Percentiles rank a stretch among this genome's conserved stretches.
Conservation (phyloP, 2,113 vertebrate species). For the Ornithorhynchus anatinus region DNA sequence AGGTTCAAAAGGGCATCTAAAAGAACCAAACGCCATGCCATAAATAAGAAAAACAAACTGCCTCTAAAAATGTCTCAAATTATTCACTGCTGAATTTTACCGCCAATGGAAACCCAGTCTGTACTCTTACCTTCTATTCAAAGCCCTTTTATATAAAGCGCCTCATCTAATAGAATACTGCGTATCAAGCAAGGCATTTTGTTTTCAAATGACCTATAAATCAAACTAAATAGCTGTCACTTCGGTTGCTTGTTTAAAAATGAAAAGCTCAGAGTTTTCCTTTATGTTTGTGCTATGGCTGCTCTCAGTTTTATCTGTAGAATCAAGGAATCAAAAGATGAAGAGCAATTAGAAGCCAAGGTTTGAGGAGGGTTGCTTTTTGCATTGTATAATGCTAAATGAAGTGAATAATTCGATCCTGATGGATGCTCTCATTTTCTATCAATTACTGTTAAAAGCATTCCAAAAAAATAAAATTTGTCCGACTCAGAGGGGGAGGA, state of each 20-base stretch:
- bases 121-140: neutral
- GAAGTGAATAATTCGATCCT: neutral
- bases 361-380: rapidly evolving
- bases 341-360: rapidly evolving
- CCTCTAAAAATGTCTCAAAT: neutral
- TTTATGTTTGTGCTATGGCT: rapidly evolving
- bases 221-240: neutral
- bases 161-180: neutral
- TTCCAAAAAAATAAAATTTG: neutral
- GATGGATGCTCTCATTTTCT: neutral
- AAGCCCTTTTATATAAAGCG: neutral
- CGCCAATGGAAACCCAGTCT: neutral
- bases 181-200: neutral
- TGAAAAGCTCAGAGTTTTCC: neutral
- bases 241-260: neutral
- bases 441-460: neutral
- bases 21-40: rapidly evolving
- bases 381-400: rapidly evolving
- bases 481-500: no score
- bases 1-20: neutral
- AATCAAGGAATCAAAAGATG: neutral
- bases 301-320: neutral
- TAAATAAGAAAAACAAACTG: neutral
- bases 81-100: neutral
- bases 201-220: neutral